Conservation (phyloP, 2,113 vertebrate species). For the Mastomys natalensis region DNA sequence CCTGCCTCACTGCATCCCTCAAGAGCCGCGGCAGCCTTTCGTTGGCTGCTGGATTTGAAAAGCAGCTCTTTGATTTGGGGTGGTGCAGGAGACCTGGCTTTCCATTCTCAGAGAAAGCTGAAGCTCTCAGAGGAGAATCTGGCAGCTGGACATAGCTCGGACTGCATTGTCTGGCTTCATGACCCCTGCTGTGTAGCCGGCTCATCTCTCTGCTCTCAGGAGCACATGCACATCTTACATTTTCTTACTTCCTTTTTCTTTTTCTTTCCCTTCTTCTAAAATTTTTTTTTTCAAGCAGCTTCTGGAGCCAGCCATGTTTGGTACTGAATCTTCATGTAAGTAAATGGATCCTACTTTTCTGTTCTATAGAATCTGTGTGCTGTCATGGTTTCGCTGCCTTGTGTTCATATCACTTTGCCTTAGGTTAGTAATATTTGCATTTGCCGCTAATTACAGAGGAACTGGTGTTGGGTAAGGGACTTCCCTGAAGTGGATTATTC, state of each 20-base stretch:
- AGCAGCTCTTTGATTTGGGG: slow-evolving; percentile 73
- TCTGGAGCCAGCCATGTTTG: slow-evolving; percentile 98
- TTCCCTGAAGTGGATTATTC: slow-evolving; percentile 63
- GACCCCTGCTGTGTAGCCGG: slow-evolving; percentile 95
- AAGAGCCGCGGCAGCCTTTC: slow-evolving; percentile 78
- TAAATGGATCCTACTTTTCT: slow-evolving; percentile 87
- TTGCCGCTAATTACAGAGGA: slow-evolving; percentile 71
- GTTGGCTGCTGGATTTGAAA: slow-evolving; percentile 84
- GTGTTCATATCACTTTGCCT: slow-evolving; percentile 57
- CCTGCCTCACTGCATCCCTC: slow-evolving; percentile 80
- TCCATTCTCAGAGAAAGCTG: slow-evolving; percentile 81
- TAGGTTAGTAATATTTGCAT: slow-evolving; percentile 71
- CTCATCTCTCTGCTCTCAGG: slow-evolving; percentile 90
- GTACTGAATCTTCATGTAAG: slow-evolving; percentile 99
- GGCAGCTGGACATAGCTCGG: slow-evolving; percentile 90
- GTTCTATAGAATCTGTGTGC: slow-evolving; percentile 77
- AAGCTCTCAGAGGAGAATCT: slow-evolving; percentile 88
- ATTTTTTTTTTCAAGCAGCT: slow-evolving; percentile 88
- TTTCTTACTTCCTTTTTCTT: slow-evolving; percentile 83
- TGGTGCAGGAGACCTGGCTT: slow-evolving; percentile 82
- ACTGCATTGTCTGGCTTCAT: slow-evolving; percentile 96
- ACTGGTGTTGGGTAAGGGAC: slow-evolving; percentile 71
- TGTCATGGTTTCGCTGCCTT: slow-evolving; percentile 67
- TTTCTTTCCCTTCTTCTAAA: slow-evolving; percentile 74
- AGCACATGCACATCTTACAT: slow-evolving; percentile 78